phyloP scores from a whole-genome alignment of 1,140 invertebrate species.

The Listronotus oregonensis region DNA sequence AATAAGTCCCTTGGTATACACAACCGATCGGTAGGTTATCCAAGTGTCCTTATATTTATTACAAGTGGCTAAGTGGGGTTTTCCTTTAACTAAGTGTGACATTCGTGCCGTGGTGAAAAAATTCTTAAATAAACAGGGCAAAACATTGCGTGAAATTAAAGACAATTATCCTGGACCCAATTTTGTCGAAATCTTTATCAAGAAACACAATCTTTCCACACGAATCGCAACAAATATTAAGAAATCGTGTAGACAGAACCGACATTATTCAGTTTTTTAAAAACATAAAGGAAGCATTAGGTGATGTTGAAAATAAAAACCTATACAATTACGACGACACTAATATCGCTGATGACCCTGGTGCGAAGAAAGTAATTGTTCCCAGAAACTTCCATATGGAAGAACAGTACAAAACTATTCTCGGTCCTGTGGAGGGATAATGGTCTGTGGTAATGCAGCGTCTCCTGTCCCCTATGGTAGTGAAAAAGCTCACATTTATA shows the following conservation, averaged over 20 bases:
- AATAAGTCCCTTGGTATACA: too few species aligned
- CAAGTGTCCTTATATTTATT: too few species aligned
- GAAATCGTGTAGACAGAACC: not conserved
- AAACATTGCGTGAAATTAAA: not conserved
- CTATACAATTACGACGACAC: not conserved
- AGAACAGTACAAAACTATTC: conserved; percentile 18
- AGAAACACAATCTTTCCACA: conserved; percentile 5
- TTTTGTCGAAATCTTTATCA: conserved; percentile 9
- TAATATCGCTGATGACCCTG: conserved; percentile 29
- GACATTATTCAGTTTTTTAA: conserved; percentile 7
- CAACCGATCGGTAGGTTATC: too few species aligned
- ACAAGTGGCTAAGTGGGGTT: too few species aligned
- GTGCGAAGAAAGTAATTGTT: conserved; percentile 26
- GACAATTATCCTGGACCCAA: conserved; percentile 2
- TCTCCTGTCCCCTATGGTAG: conserved; percentile 3
- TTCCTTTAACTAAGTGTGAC: too few species aligned
- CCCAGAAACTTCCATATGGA: conserved; percentile 15
- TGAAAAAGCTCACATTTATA: conserved; percentile 15
- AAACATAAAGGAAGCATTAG: conserved; percentile 3
- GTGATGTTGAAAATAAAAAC: conserved; percentile 6
- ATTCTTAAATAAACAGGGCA: too few species aligned
- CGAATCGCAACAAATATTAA: not conserved
- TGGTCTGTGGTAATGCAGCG: conserved; percentile 31
- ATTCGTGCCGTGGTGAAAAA: too few species aligned
- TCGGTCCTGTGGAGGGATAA: conserved; percentile 29